A percentile compares a stretch with the other conserved stretches of the same genome.
phyloP scores from a whole-genome alignment of 2,113 vertebrate genomes.

The Pygoscelis adeliae region DNA sequence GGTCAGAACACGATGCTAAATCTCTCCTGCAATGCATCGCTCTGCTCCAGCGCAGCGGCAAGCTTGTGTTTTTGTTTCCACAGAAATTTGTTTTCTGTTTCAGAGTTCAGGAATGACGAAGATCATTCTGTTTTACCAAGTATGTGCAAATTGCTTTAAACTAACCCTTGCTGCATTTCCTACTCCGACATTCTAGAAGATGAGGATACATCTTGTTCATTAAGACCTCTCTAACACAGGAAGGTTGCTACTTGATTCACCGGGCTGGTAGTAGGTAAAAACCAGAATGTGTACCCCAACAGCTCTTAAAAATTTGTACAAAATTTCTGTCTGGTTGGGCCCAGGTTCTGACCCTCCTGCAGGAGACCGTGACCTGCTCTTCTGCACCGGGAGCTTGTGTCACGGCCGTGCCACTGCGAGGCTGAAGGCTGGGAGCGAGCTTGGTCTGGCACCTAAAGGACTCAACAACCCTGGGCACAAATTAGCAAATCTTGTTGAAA shows the following conservation, averaged over 20 bases:
- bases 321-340: neutral
- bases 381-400: neutral
- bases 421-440: rapidly evolving
- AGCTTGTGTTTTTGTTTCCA: conserved; percentile 1
- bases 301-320: neutral
- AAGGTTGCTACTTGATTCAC: neutral
- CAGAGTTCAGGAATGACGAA: neutral
- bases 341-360: neutral
- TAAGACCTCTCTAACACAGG: neutral
- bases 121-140: neutral
- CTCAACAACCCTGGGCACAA: neutral
- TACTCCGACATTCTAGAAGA: neutral
- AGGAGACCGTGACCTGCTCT: neutral
- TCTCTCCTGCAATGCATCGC: neutral
- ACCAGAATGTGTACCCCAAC: neutral
- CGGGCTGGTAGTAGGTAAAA: neutral
- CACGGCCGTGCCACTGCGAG: rapidly evolving
- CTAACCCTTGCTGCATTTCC: neutral
- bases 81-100: neutral
- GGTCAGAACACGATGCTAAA: neutral
- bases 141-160: neutral
- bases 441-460: neutral
- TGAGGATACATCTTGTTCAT: neutral
- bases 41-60: neutral
- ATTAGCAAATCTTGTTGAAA: neutral